Percentiles rank a stretch among this genome's conserved stretches.
Conservation (phyloP, 2,797 vertebrate genomes). For the Cuculus canorus region DNA sequence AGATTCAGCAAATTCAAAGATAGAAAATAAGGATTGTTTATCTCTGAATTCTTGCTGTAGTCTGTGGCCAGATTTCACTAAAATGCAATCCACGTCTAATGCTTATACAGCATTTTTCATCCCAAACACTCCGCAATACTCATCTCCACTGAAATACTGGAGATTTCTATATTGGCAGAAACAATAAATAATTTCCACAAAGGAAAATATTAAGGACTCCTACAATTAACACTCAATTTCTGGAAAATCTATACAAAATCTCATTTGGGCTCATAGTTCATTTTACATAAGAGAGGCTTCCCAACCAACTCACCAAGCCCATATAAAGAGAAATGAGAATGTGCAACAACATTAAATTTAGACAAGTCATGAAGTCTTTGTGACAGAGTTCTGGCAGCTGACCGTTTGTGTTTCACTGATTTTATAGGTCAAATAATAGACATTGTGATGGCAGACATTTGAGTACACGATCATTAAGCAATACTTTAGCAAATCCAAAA, state of each 20-base stretch:
- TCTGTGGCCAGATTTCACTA: not conserved
- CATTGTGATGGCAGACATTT: not conserved
- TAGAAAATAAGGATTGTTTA: constrained; percentile 34
- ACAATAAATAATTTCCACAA: not conserved
- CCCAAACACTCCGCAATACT: not conserved
- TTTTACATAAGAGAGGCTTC: not conserved
- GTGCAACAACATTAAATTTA: not conserved
- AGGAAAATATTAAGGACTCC: not conserved
- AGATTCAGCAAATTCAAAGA: constrained; percentile 12
- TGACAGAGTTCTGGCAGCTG: not conserved
- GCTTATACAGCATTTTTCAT: constrained; percentile 1
- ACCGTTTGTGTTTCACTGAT: not conserved
- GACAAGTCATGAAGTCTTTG: not conserved
- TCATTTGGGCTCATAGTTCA: not conserved
- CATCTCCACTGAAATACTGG: not conserved
- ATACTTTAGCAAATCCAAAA: constrained; percentile 43
- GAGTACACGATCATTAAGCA: not conserved
- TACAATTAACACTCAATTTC: not conserved
- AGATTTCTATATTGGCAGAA: not conserved
- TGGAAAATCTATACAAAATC: not conserved
- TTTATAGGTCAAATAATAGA: constrained; percentile 51
- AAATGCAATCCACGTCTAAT: not conserved
- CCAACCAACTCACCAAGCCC: not conserved
- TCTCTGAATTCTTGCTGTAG: not conserved
- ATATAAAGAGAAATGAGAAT: not conserved